A percentile compares a stretch with the other conserved stretches of the same genome.
Conservation (phyloP, 2,888 invertebrate species). For the Diadegma fenestrale region DNA sequence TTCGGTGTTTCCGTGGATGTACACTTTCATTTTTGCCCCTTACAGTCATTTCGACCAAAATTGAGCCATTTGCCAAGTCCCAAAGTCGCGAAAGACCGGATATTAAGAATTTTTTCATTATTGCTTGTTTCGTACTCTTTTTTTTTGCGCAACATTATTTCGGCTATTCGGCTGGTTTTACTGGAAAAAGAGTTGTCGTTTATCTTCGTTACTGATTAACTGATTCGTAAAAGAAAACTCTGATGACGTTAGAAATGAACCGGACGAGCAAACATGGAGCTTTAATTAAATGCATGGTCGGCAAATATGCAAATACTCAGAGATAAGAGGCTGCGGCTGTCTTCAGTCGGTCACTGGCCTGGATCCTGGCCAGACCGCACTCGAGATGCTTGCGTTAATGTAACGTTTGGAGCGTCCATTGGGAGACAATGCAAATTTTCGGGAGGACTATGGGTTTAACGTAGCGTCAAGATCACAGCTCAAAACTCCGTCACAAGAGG, state of each 20-base stretch:
- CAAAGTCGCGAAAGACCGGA: constrained; percentile 27
- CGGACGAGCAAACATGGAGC: not conserved
- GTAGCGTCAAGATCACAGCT: not conserved
- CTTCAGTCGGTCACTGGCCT: constrained; percentile 31
- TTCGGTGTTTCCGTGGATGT: constrained; percentile 68
- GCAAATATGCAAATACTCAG: not conserved
- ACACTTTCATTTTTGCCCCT: constrained; percentile 64
- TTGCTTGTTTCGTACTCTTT: not conserved
- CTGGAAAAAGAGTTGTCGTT: not conserved
- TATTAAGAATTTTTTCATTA: constrained; percentile 31
- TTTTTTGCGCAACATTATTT: not conserved
- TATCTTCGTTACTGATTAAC: not conserved
- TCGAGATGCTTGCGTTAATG: not conserved
- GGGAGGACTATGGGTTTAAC: not conserved
- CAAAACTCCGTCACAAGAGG: not conserved
- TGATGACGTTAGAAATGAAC: not conserved
- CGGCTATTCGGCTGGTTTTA: too few relatives aligned
- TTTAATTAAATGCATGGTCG: not conserved
- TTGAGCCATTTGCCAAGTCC: constrained; percentile 67
- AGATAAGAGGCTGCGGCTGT: constrained; percentile 6
- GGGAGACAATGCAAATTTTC: not conserved
- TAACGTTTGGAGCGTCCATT: constrained; percentile 5
- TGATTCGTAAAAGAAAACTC: not conserved
- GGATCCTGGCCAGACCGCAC: not conserved
- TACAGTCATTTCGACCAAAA: constrained; percentile 52